Percentiles rank a stretch among this genome's conserved stretches.
Evolutionary conservation across 1,140 invertebrate species (phyloP).

Genomic region (Diploscapter pachys): DNA sequence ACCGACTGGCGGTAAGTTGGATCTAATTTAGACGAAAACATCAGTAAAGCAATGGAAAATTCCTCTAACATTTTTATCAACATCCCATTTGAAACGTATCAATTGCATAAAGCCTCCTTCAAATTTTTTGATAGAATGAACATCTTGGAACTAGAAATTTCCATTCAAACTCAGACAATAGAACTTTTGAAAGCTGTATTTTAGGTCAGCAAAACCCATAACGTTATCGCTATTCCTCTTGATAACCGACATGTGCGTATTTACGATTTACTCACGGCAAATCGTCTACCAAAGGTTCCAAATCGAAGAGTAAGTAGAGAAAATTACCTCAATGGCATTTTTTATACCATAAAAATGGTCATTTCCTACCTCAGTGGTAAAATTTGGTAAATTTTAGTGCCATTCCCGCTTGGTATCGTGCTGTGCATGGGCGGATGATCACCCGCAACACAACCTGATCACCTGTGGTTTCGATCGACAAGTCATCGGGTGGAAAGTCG

Average conservation of each 20-base stretch:
- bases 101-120: too few species aligned
- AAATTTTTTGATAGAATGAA: too few species aligned
- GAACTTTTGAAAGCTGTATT: too few species aligned
- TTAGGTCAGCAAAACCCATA: conserved; percentile 62
- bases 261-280: conserved; percentile 84
- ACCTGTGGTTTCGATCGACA: conserved; percentile 92
- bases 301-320: conserved; percentile 39
- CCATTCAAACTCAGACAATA: too few species aligned
- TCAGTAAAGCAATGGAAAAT: too few species aligned
- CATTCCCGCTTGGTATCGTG: conserved; percentile 91
- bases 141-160: too few species aligned
- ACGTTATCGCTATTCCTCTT: conserved; percentile 86
- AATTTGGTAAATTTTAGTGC: conserved; percentile 67
- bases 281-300: conserved; percentile 76
- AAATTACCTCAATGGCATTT: neutral
- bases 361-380: neutral
- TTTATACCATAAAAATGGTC: too few species aligned
- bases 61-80: too few species aligned
- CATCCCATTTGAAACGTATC: too few species aligned
- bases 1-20: conserved; percentile 74
- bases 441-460: conserved; percentile 77
- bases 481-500: conserved; percentile 87
- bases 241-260: conserved; percentile 93
- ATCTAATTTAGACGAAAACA: too few species aligned
- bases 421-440: conserved; percentile 84